These are phyloP conservation scores for Acanthurus tractus DNA, from an alignment of 2,797 vertebrate species.

Conservation along the genomic window DNA sequence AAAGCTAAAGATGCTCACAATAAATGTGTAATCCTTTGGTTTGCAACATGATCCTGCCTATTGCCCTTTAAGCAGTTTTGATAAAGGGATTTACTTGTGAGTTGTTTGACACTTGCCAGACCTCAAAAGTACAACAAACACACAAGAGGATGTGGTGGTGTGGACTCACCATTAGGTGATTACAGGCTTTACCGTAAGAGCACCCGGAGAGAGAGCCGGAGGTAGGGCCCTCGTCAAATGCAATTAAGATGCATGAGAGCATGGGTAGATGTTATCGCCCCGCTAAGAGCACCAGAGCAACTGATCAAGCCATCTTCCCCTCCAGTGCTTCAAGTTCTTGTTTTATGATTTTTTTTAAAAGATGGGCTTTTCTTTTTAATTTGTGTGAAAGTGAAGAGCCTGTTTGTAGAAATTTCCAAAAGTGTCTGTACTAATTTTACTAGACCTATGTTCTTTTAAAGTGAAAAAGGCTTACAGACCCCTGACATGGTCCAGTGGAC, in stretches of 20 bases:
- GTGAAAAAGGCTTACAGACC: too few species aligned
- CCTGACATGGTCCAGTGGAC: neutral
- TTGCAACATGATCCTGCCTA: constrained; percentile 24
- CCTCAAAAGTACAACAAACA: constrained; percentile 44
- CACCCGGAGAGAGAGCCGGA: constrained; percentile 50
- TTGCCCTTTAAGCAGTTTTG: constrained; percentile 26
- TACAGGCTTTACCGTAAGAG: constrained; percentile 69
- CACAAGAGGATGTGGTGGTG: constrained; percentile 51
- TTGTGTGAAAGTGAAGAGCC: neutral
- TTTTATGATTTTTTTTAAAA: neutral
- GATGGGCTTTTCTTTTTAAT: neutral
- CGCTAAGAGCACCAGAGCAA: constrained; percentile 61
- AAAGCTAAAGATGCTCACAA: constrained; percentile 5
- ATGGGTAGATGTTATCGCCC: constrained; percentile 70
- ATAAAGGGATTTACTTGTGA: constrained; percentile 42
- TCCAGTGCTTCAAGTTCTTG: constrained; percentile 45
- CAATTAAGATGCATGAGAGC: constrained; percentile 70
- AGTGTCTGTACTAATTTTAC: too few species aligned
- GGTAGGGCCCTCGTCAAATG: constrained; percentile 66
- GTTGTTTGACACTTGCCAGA: constrained; percentile 68
- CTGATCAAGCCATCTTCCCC: constrained; percentile 31
- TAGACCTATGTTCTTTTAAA: too few species aligned
- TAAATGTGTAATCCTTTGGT: constrained; percentile 23
- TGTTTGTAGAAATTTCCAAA: too few species aligned
- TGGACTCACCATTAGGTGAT: constrained; percentile 74